Percentiles rank a stretch among this genome's conserved stretches.
phyloP scores from a whole-genome alignment of 2,113 vertebrate genomes.

The Apteryx mantelli region DNA sequence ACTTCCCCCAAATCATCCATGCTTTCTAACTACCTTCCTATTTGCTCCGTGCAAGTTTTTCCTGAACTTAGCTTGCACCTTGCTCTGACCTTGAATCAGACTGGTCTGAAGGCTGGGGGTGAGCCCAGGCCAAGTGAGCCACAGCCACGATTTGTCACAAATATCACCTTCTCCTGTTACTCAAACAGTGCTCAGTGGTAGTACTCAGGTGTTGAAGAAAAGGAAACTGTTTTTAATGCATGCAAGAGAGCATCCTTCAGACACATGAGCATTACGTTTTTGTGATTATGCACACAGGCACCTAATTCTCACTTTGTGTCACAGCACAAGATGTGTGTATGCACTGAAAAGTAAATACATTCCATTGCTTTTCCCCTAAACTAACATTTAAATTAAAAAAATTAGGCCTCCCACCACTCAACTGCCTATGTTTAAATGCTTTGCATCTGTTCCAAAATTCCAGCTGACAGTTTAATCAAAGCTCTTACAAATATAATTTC shows the following conservation, averaged over 20 bases:
- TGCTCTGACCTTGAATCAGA: neutral
- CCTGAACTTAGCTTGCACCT: neutral
- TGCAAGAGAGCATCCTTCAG: neutral
- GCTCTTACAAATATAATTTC: neutral
- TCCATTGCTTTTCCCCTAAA: neutral
- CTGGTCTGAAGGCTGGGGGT: neutral
- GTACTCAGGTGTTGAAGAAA: neutral
- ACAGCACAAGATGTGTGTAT: neutral
- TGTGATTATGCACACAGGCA: neutral
- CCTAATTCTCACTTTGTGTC: neutral
- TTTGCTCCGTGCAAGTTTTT: neutral
- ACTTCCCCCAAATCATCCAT: neutral
- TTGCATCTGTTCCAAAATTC: conserved; percentile 2
- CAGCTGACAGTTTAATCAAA: conserved; percentile 24
- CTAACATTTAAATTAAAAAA: neutral
- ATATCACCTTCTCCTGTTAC: neutral
- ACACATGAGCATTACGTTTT: neutral
- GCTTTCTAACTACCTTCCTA: neutral
- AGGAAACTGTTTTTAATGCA: neutral
- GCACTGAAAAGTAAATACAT: neutral
- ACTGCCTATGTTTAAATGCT: neutral
- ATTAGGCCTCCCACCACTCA: neutral
- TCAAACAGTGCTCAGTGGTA: accelerated
- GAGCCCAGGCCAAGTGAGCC: neutral
- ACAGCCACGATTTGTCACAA: neutral